Evolutionary conservation across 2,888 invertebrate species (phyloP).

Genomic region (Lasioglossum zephyrum): DNA sequence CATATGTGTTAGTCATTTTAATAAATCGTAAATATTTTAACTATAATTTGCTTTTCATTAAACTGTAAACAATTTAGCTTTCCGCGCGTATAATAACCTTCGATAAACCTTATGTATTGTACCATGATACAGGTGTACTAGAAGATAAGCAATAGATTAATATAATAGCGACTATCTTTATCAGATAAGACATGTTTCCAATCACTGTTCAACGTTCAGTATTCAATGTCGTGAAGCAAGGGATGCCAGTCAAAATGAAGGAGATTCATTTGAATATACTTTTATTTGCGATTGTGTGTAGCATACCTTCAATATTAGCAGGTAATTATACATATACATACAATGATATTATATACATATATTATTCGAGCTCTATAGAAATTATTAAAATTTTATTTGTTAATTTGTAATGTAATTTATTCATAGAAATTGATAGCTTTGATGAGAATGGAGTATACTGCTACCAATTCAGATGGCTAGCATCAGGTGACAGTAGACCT

Average conservation of each 20-base stretch:
- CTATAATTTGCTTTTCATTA: neutral
- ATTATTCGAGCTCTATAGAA: neutral
- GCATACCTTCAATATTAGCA: neutral
- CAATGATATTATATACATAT: neutral
- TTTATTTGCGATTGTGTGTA: slow-evolving; percentile 20
- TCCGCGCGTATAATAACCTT: neutral
- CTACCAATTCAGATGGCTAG: slow-evolving; percentile 78
- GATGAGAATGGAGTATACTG: slow-evolving; percentile 62
- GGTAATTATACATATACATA: slow-evolving; percentile 45
- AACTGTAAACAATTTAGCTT: neutral
- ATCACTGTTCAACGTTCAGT: neutral
- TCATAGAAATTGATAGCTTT: neutral
- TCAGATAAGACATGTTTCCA: slow-evolving; percentile 56
- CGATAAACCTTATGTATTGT: neutral
- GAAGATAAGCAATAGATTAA: slow-evolving; percentile 21
- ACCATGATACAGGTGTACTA: neutral
- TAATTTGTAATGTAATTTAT: neutral
- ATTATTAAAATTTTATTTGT: neutral
- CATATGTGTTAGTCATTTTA: slow-evolving; percentile 40
- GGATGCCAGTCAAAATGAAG: slow-evolving; percentile 38
- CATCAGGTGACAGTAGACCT: slow-evolving; percentile 32
- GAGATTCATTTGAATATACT: slow-evolving; percentile 2
- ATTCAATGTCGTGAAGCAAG: neutral
- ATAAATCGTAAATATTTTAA: slow-evolving; percentile 49
- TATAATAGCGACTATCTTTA: slow-evolving; percentile 32